A percentile compares a stretch with the other conserved stretches of the same genome.
phyloP scores from a whole-genome alignment of 2,797 vertebrate genomes.

The Crocodylus rhombifer region DNA sequence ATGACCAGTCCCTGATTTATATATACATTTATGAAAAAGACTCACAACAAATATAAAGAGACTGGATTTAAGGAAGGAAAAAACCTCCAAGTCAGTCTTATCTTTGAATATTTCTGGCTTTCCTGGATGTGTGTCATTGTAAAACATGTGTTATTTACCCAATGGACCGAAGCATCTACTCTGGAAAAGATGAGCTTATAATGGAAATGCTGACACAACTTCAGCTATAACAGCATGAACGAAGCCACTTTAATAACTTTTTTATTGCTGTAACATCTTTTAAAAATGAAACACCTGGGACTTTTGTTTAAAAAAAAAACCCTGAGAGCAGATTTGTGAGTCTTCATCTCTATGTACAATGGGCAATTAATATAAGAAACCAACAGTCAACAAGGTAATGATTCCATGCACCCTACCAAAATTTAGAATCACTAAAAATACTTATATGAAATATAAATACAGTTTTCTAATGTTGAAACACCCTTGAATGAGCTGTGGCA shows the following conservation, averaged over 20 bases:
- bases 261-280: conserved; percentile 74
- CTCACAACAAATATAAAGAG: background rate
- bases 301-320: conserved; percentile 52
- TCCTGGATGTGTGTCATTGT: conserved; percentile 29
- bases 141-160: conserved; percentile 75
- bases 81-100: conserved; percentile 22
- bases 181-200: conserved; percentile 69
- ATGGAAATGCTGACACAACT: conserved; percentile 72
- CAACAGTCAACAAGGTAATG: background rate
- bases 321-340: background rate
- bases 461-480: background rate
- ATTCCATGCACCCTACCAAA: background rate
- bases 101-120: conserved; percentile 45
- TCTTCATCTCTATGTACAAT: background rate
- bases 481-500: background rate
- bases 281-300: conserved; percentile 74
- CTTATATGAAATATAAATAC: background rate
- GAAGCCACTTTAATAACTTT: conserved; percentile 74
- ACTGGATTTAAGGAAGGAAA: conserved; percentile 12
- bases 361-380: conserved; percentile 22
- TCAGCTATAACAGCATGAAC: conserved; percentile 65
- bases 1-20: background rate
- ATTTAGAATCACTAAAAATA: conserved; percentile 10
- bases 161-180: conserved; percentile 63
- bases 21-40: conserved; percentile 46